A percentile compares a stretch with the other conserved stretches of the same genome.
These are phyloP conservation scores for Melanotaenia nigrans DNA, from an alignment of 2,797 vertebrate genomes.

Conservation along the genomic window DNA sequence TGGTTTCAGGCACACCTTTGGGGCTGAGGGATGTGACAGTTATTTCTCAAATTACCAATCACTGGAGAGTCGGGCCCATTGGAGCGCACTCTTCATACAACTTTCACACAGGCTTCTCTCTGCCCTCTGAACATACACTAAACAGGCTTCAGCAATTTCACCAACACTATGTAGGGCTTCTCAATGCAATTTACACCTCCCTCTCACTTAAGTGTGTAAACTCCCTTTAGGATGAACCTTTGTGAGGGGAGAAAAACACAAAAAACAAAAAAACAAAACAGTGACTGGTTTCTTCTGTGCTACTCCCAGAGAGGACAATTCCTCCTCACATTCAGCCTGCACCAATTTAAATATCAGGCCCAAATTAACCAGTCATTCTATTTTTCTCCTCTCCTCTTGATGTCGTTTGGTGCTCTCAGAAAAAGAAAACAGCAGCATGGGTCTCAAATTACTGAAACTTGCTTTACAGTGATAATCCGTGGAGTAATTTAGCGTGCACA, in stretches of 20 bases:
- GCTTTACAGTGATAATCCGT: constrained; percentile 99
- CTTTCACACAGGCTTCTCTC: constrained; percentile 47
- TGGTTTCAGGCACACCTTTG: constrained; percentile 76
- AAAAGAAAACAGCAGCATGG: constrained; percentile 91
- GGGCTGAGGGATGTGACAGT: constrained; percentile 71
- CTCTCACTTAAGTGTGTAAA: constrained; percentile 67
- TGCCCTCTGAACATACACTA: constrained; percentile 42
- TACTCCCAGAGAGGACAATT: constrained; percentile 45
- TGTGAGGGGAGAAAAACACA: constrained; percentile 30
- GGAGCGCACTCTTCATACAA: constrained; percentile 51
- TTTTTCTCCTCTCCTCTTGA: constrained; percentile 68
- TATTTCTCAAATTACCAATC: constrained; percentile 75
- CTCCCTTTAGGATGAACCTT: constrained; percentile 66
- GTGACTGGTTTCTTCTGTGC: constrained; percentile 52
- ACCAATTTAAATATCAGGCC: constrained; percentile 69
- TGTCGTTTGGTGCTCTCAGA: constrained; percentile 68
- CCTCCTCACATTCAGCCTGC: constrained; percentile 32
- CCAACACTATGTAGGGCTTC: constrained; percentile 44
- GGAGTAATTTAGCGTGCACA: constrained; percentile 99
- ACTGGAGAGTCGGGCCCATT: constrained; percentile 55
- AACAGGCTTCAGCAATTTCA: constrained; percentile 34
- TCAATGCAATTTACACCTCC: constrained; percentile 77
- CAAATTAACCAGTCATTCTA: constrained; percentile 77
- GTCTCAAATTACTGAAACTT: constrained; percentile 98
- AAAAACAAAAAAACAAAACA: constrained; percentile 47